Base-by-base conservation (phyloP, 2,888 invertebrate genomes). In the Plebejus anna region DNA sequence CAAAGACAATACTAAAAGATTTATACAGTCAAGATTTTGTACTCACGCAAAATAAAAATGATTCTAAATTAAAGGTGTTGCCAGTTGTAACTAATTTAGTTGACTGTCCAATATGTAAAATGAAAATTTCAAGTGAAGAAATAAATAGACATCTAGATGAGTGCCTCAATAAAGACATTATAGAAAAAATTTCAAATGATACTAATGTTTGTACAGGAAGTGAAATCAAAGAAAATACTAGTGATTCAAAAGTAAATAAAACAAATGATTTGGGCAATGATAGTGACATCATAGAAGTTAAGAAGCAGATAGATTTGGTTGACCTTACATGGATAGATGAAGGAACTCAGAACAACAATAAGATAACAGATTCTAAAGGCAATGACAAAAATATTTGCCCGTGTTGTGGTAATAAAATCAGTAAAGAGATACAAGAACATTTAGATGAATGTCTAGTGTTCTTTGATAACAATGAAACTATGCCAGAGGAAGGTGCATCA, bases 31-130 rank as follows among this genome's bases (percentile, higher is more conserved):
- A 88, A 79, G 89, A 90, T 79, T 89, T 89, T 78, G 83, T 83
- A 75, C 78, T 92, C 59, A 83, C 83, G 11, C 82, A 88, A 77
- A 80, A 81, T 75, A 81, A 80, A 76, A 80, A 83, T 28, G 70
- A 76, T 57, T 42, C 38, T 1, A 90, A 88, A 82, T 79, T 89
- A 36, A 82, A 86, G 78, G 86, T 86, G 66, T 82, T 86, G 22
- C 75, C 79, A 66, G 79, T 80, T 51, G 82, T 83, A 66, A 59
- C 76, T 11, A 78, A 84, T 32, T 79, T 84, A 78, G 89, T 94
- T 2, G 83, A 89, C 57, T 95, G 95, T 84, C 95, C 95, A 9
- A 85, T 94, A 76, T 95, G 95, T 83, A 86, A 85, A 78, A 75
- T 77, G 11, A 85, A 86, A 81, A 81, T 95, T 47, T 81, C 81